Evolutionary conservation across 2,797 vertebrate species (phyloP).

Genomic region (Gastrophryne carolinensis): DNA sequence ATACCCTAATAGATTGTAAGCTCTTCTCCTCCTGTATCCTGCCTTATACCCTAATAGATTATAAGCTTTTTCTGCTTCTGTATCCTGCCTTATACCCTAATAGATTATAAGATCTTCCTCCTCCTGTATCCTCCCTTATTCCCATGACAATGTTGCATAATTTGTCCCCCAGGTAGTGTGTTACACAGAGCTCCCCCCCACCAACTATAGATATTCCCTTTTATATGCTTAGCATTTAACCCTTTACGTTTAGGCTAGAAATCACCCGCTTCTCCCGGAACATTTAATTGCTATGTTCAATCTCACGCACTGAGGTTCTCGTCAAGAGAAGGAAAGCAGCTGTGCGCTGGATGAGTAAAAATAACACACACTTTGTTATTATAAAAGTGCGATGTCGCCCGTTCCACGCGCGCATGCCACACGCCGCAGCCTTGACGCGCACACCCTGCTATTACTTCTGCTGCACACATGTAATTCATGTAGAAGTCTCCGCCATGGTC

Average conservation of each 20-base stretch:
- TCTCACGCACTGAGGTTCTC: background rate
- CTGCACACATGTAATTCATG: background rate
- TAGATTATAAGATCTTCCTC: too few species aligned
- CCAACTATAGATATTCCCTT: background rate
- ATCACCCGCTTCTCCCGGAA: background rate
- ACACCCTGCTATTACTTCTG: constrained; percentile 29
- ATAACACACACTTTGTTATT: constrained; percentile 20
- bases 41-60: too few species aligned
- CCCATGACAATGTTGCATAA: too few species aligned
- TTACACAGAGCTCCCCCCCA: too few species aligned
- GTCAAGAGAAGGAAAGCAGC: constrained; percentile 13
- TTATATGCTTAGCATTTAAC: background rate
- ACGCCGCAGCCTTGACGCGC: background rate
- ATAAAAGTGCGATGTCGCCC: constrained; percentile 1
- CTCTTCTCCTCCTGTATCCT: too few species aligned
- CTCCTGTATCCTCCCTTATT: too few species aligned
- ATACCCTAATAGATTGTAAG: too few species aligned
- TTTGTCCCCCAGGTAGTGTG: too few species aligned
- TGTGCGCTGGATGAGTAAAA: constrained; percentile 17
- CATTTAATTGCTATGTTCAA: constrained; percentile 13
- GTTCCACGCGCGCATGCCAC: background rate
- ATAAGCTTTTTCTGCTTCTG: too few species aligned
- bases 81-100: too few species aligned
- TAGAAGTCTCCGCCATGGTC: background rate
- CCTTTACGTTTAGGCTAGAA: background rate